These are phyloP conservation scores for Actinia equina DNA, from an alignment of 64 coral and sea anemone genomes.

Conservation along the genomic window DNA sequence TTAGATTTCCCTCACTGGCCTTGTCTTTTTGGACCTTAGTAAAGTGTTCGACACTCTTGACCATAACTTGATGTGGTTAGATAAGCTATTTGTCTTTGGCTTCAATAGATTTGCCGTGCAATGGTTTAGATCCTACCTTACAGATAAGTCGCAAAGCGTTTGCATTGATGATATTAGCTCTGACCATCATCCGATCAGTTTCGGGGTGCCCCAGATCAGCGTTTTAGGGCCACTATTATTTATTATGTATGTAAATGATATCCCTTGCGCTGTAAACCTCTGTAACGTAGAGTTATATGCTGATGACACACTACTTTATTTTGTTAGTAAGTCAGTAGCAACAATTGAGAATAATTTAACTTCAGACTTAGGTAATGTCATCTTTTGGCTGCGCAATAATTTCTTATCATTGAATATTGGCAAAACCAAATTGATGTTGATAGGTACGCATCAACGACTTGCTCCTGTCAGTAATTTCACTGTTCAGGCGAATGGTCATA, in stretches of 20 bases:
- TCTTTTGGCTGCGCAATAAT: no score
- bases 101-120: background rate
- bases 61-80: background rate
- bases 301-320: no score
- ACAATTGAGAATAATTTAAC: no score
- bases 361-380: no score
- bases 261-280: no score
- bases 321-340: no score
- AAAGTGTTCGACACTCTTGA: conserved; percentile 33
- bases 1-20: background rate
- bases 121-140: conserved; percentile 43
- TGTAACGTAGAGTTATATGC: no score
- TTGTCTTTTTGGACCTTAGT: background rate
- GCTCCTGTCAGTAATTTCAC: no score
- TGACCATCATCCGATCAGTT: background rate
- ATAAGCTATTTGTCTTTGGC: background rate
- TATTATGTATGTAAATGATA: conserved; percentile 42
- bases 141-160: background rate
- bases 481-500: no score
- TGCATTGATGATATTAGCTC: background rate
- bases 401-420: no score
- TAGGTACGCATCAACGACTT: no score
- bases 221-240: conserved; percentile 28
- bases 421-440: no score
- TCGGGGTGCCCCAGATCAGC: background rate